Evolutionary conservation across 1,140 invertebrate species (phyloP).

Genomic region (Triops cancriformis): DNA sequence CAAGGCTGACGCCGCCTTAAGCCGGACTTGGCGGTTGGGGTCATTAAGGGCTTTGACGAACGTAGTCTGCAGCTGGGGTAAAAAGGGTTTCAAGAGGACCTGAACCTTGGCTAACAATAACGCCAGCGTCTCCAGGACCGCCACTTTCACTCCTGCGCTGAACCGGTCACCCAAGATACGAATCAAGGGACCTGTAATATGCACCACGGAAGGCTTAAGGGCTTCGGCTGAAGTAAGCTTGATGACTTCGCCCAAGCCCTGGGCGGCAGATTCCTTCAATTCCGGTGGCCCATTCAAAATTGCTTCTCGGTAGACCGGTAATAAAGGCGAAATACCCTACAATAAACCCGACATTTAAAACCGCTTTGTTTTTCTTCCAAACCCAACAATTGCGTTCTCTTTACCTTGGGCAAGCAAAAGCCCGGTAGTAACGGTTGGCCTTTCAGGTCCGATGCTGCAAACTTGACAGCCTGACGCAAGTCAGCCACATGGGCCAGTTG

Average conservation of each 20-base stretch:
- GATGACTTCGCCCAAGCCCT: slow-evolving; percentile 88
- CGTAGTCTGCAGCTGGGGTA: slow-evolving; percentile 96
- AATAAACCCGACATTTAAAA: slow-evolving; percentile 23
- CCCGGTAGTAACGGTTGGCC: slow-evolving; percentile 72
- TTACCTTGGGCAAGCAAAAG: slow-evolving; percentile 82
- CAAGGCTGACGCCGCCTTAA: slow-evolving; percentile 80
- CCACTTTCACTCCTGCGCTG: slow-evolving; percentile 84
- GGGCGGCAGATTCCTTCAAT: slow-evolving; percentile 88
- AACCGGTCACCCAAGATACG: slow-evolving; percentile 94
- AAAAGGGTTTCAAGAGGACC: slow-evolving; percentile 88
- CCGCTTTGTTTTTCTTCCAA: neutral
- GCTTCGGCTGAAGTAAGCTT: slow-evolving; percentile 71
- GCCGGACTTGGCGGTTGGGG: slow-evolving; percentile 70
- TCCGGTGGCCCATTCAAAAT: slow-evolving; percentile 89
- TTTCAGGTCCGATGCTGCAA: slow-evolving; percentile 78
- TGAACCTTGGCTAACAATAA: slow-evolving; percentile 85
- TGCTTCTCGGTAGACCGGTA: slow-evolving; percentile 91
- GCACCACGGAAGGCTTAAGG: slow-evolving; percentile 87
- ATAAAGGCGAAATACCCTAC: slow-evolving; percentile 79
- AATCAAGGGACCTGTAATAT: slow-evolving; percentile 95
- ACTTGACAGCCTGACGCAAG: slow-evolving; percentile 81
- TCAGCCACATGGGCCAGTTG: slow-evolving; percentile 76
- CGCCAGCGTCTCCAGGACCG: slow-evolving; percentile 88
- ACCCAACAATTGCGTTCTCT: slow-evolving; percentile 14
- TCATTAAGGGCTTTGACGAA: slow-evolving; percentile 91